Percentiles rank a stretch among this genome's conserved stretches.
Conservation (phyloP, 2,113 vertebrate species). For the Trematocara zebra region DNA sequence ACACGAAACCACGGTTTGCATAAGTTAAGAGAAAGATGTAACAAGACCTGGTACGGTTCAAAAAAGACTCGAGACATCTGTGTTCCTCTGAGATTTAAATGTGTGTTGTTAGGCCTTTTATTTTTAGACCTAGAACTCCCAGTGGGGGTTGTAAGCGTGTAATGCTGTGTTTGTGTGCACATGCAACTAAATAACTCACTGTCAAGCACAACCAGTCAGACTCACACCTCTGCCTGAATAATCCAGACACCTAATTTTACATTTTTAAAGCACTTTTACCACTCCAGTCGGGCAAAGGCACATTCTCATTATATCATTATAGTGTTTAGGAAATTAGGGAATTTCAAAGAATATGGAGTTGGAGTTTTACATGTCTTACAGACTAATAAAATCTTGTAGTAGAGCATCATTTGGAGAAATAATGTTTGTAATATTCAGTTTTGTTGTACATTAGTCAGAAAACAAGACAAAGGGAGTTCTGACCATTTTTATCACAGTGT, state of each 20-base stretch:
- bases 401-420: background rate
- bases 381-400: slow-evolving; percentile 10
- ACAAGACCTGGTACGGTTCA: slow-evolving; percentile 61
- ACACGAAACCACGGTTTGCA: slow-evolving; percentile 36
- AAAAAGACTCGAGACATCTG: slow-evolving; percentile 73
- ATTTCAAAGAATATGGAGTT: slow-evolving; percentile 45
- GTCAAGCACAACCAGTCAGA: slow-evolving; percentile 58
- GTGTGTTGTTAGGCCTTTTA: slow-evolving; percentile 76
- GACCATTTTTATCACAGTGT: background rate
- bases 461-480: background rate
- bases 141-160: slow-evolving; percentile 69
- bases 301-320: slow-evolving; percentile 46
- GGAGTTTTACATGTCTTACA: slow-evolving; percentile 19
- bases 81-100: slow-evolving; percentile 70
- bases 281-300: slow-evolving; percentile 23
- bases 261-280: slow-evolving; percentile 25
- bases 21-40: slow-evolving; percentile 58
- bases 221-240: slow-evolving; percentile 59
- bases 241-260: slow-evolving; percentile 58
- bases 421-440: background rate
- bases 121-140: slow-evolving; percentile 74
- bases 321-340: slow-evolving; percentile 51
- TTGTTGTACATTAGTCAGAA: background rate
- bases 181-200: slow-evolving; percentile 73
- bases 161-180: slow-evolving; percentile 69